phyloP scores from a whole-genome alignment of 2,888 invertebrate genomes.

The Thereva unica region DNA sequence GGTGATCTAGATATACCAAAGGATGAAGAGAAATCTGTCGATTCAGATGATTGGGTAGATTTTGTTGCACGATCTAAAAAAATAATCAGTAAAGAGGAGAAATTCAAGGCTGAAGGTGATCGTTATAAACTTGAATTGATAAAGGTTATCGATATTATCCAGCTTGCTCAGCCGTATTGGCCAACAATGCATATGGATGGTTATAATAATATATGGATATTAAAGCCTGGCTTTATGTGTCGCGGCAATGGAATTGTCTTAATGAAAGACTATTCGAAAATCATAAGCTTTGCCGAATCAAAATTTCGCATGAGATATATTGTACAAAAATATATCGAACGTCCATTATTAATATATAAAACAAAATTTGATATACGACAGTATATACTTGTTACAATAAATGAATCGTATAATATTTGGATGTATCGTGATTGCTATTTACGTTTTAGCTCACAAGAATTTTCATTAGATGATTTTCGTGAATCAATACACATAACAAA shows the following conservation, averaged over 20 bases:
- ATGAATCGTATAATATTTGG: slow-evolving; percentile 82
- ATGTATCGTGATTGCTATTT: slow-evolving; percentile 84
- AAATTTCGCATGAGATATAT: slow-evolving; percentile 70
- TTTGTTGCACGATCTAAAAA: slow-evolving; percentile 49
- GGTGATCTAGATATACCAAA: slow-evolving; percentile 65
- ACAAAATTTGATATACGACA: slow-evolving; percentile 92
- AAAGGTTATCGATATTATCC: slow-evolving; percentile 63
- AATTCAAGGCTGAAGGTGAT: slow-evolving; percentile 45
- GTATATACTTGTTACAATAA: slow-evolving; percentile 76
- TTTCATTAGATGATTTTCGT: slow-evolving; percentile 75
- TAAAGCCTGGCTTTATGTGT: slow-evolving; percentile 83
- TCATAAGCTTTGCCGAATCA: slow-evolving; percentile 66
- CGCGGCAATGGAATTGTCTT: slow-evolving; percentile 83
- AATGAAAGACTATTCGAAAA: slow-evolving; percentile 73
- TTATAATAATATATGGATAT: slow-evolving; percentile 83
- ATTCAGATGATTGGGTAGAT: slow-evolving; percentile 45
- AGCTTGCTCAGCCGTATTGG: slow-evolving; percentile 63
- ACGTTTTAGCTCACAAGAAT: slow-evolving; percentile 84
- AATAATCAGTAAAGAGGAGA: slow-evolving; percentile 52
- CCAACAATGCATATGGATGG: slow-evolving; percentile 76
- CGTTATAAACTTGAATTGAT: slow-evolving; percentile 47
- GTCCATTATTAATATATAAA: slow-evolving; percentile 77
- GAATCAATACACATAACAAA: slow-evolving; percentile 88
- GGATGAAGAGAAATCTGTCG: slow-evolving; percentile 31
- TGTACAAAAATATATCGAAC: slow-evolving; percentile 89